Base-by-base conservation (phyloP, 2,113 vertebrate species). In the Shinisaurus crocodilurus region DNA sequence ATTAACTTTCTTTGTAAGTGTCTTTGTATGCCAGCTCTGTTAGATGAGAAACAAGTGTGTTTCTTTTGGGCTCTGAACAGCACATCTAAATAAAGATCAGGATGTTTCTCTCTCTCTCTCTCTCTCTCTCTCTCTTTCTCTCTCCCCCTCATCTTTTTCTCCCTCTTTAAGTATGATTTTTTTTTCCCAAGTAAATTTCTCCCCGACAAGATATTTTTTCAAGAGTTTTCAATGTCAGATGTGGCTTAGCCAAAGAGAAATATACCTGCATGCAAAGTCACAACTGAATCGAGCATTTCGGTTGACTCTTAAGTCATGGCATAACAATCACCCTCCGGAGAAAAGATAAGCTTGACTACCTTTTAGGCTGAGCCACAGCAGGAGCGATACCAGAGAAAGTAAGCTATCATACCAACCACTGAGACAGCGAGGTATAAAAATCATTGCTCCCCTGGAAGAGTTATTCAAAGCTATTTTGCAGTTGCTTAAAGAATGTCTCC, bases 401-500 rank as follows among this genome's bases (percentile, higher is more conserved):
- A 90, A 95, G 88, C 90, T 90, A 87, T 50, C 89, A 74, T 57
- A 89, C 87, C 86, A 90, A 90, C 86, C 67, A 69, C 90, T 91
- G 92, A 0, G 85, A 93, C 84, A 85, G 74, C 45, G n/a, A 96
- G 75, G 80, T 92, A 67, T 93, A 90, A 91, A 95, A 96, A 90
- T 91, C 79, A 57, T 70, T 37, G 20, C 72, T 93, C 82, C 69
- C 65, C 18, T 90, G 84, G 95, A 96, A 94, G 79, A 93, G 88
- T 94, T 95, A 94, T 85, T 91, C 87, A 90, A 88, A 95, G 60
- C 81, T 90, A 34, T 95, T 96, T 95, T 88, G 27, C 88, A 89
- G 48, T 94, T 85, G 16, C 81, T 93, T 90, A 82, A 0, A 69
- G 82, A 90, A 84, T 34, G 18, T 50, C 90, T 84, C 92, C 70